Evolutionary conservation across 1,140 invertebrate species (phyloP).

Genomic region (Drosophila rhopaloa): DNA sequence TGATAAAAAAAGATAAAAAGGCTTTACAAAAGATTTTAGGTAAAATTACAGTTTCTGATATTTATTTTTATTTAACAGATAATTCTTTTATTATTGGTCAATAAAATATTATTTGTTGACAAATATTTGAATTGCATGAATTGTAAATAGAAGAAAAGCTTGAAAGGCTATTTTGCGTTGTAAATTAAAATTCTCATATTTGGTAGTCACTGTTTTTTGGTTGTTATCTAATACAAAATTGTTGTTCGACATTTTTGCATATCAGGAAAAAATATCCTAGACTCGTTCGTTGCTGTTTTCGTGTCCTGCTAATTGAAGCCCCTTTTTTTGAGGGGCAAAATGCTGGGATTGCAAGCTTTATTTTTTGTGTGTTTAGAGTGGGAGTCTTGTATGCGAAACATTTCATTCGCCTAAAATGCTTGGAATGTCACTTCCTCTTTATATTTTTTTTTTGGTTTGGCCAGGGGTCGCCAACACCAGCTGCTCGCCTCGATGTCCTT

Average conservation of each 20-base stretch:
- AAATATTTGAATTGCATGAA: too few species aligned
- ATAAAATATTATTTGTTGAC: too few species aligned
- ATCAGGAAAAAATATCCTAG: background rate
- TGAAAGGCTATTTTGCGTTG: background rate
- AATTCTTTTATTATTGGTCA: too few species aligned
- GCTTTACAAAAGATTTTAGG: background rate
- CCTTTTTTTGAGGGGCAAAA: background rate
- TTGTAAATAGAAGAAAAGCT: too few species aligned
- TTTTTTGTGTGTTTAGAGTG: background rate
- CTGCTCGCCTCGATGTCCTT: background rate
- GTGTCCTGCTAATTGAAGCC: background rate
- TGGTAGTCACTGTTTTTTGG: too few species aligned
- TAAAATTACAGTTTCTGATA: too few species aligned
- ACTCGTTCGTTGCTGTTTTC: background rate
- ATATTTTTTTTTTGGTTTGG: background rate
- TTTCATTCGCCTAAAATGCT: slow-evolving; percentile 3
- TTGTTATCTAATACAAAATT: too few species aligned
- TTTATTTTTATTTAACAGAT: too few species aligned
- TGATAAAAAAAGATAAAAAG: too few species aligned
- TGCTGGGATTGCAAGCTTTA: background rate
- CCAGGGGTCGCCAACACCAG: background rate
- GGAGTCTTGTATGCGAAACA: slow-evolving; percentile 1
- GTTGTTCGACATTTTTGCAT: background rate
- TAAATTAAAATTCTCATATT: background rate
- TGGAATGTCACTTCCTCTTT: background rate